Base-by-base conservation (phyloP, 2,797 vertebrate species). In the Dallia pectoralis region DNA sequence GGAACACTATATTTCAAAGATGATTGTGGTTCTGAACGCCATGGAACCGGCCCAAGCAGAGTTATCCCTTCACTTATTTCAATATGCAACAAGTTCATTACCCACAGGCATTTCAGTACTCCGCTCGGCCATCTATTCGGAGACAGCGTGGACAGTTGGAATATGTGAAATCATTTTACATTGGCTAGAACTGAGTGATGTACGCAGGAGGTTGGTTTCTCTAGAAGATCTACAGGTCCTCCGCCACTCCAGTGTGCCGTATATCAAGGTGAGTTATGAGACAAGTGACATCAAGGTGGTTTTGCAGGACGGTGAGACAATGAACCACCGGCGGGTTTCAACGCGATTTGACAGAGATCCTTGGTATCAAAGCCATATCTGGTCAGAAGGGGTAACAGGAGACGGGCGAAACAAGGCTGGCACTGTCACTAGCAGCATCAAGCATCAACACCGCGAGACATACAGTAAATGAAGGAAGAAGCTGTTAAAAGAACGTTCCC, bases 61-160 rank as follows among this genome's bases (percentile, higher is more conserved):
- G 49, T 80, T 80, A 73, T 78, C 67, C 66, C 12, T 66, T 51
- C 66, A n/a, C n/a, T n/a, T n/a, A n/a, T n/a, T n/a, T n/a, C n/a
- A 81, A 69, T 71, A 66, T 66, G 89, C 91, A 90, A 92, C 91
- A 93, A 92, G 89, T 92, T 84, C 63, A 76, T 70, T 69, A 81
- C 67, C 59, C 48, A 63, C 70, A 67, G 66, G 59, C 32, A 65
- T 69, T 27, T 56, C 27, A 66, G 29, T 25, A 77, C 33, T 36
- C 33, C 33, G 33, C 16, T 71, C 66, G n/a, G 61, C 18, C 71
- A 73, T 73, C 74, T 67, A 69, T 69, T 76, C 29, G 59, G 69
- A 69, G 63, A 74, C 67, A 69, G 74, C 49, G 62, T n/a, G 30
- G 59, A 59, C 27, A 6, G 18, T 51, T 62, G 59, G 56, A 25